Conservation (phyloP, 2,888 invertebrate species). For the Balanococcus diminutus region DNA sequence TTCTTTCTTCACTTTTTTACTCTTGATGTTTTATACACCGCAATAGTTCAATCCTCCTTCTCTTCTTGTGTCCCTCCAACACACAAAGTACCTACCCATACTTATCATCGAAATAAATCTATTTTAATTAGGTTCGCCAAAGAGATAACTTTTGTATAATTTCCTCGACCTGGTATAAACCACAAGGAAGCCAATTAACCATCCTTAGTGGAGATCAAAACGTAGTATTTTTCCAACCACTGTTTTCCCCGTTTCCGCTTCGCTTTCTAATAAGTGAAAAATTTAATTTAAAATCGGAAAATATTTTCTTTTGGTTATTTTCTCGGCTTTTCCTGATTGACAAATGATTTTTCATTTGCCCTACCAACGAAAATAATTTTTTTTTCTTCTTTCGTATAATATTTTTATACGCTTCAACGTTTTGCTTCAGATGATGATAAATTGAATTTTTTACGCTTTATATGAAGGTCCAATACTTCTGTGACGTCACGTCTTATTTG, state of each 20-base stretch:
- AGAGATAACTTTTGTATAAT: no score
- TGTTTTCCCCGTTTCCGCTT: background rate
- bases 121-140: no score
- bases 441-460: background rate
- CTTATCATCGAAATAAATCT: no score
- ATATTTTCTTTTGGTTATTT: background rate
- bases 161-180: no score
- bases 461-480: no score
- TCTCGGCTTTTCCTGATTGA: background rate
- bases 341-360: background rate
- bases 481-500: no score
- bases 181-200: background rate
- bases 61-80: no score
- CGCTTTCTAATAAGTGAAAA: background rate
- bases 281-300: slow-evolving; percentile 22
- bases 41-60: no score
- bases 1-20: background rate
- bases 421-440: background rate
- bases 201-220: background rate
- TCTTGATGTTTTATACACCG: background rate
- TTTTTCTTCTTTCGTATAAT: background rate
- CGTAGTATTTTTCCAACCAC: background rate
- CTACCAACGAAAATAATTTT: background rate
- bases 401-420: background rate
- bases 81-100: no score